These are phyloP conservation scores for Phataginus tetradactyla DNA, from an alignment of 2,797 vertebrate species.

Conservation along the genomic window DNA sequence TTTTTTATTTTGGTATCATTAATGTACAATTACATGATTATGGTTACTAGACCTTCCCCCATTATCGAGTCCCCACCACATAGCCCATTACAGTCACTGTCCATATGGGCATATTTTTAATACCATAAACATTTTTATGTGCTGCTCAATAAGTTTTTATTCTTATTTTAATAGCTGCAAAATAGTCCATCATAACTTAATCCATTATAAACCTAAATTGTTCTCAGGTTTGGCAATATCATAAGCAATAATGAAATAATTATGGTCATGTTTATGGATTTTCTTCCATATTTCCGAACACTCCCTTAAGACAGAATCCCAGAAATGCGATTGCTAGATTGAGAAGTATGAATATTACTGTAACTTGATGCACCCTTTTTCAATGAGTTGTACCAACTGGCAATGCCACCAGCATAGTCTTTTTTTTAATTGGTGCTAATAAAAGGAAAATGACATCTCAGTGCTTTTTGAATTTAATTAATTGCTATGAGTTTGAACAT, in stretches of 20 bases:
- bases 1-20: too few relatives aligned
- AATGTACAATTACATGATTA: too few relatives aligned
- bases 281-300: not conserved
- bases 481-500: slow-evolving; percentile 34
- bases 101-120: not conserved
- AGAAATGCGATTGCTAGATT: not conserved
- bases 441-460: slow-evolving; percentile 9
- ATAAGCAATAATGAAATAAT: slow-evolving; percentile 5
- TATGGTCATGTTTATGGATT: not conserved
- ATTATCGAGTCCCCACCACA: too few relatives aligned
- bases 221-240: slow-evolving; percentile 24
- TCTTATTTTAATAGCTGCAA: slow-evolving; percentile 18
- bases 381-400: not conserved
- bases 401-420: not conserved
- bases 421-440: not conserved
- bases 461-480: slow-evolving; percentile 45
- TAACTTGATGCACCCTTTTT: slow-evolving; percentile 22
- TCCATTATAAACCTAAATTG: not conserved
- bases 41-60: too few relatives aligned
- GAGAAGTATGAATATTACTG: slow-evolving; percentile 45
- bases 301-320: not conserved
- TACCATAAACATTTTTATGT: not conserved
- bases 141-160: not conserved
- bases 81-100: too few relatives aligned
- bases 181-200: not conserved